These are phyloP conservation scores for Scolopax mira DNA, from an alignment of 2,113 vertebrate genomes.

Conservation along the genomic window DNA sequence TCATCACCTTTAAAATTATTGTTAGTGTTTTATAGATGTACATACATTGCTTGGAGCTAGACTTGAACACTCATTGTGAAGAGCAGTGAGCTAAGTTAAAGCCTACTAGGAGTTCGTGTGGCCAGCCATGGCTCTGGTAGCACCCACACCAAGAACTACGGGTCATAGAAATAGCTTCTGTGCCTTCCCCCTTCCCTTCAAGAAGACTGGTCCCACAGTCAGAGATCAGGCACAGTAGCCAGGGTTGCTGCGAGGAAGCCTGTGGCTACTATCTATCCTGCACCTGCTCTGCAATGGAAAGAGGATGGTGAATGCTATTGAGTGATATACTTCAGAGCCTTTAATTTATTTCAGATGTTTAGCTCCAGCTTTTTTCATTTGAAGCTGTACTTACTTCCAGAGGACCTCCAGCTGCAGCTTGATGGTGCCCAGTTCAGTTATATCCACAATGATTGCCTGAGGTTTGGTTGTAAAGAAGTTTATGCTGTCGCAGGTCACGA, in stretches of 20 bases:
- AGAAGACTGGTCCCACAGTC: background rate
- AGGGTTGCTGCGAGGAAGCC: background rate
- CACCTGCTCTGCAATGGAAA: background rate
- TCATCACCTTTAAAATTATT: background rate
- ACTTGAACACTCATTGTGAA: background rate
- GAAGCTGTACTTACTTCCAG: slow-evolving; percentile 86
- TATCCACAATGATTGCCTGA: slow-evolving; percentile 89
- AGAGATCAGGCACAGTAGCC: background rate
- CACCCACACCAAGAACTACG: background rate
- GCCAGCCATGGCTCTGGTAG: background rate
- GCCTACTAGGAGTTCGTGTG: rapidly evolving
- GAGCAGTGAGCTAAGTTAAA: background rate
- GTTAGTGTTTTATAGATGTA: background rate
- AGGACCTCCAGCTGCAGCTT: slow-evolving; percentile 93
- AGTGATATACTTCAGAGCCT: background rate
- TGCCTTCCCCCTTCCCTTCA: background rate
- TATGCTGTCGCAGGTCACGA: slow-evolving; percentile 84
- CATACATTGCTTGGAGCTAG: background rate
- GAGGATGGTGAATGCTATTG: background rate
- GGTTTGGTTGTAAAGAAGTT: slow-evolving; percentile 89
- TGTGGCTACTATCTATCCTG: background rate
- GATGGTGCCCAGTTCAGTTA: slow-evolving; percentile 95
- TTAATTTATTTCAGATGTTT: background rate
- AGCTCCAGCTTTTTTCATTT: background rate
- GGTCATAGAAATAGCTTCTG: background rate